These are phyloP conservation scores for Antennarius maculatus DNA, from an alignment of 2,797 vertebrate species.

Conservation along the genomic window DNA sequence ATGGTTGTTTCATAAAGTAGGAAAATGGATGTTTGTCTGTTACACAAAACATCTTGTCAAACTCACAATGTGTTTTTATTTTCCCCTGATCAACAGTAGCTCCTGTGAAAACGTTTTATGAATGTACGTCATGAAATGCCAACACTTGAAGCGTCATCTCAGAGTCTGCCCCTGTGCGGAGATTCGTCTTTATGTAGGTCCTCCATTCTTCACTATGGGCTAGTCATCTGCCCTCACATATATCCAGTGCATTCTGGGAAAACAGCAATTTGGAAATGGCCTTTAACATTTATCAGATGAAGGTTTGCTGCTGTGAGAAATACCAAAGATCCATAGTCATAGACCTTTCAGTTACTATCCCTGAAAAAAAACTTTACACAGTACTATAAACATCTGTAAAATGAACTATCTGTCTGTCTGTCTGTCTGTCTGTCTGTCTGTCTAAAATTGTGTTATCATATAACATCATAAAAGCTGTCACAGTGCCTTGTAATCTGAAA, in stretches of 20 bases:
- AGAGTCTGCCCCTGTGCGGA: slow-evolving; percentile 3
- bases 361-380: slow-evolving; percentile 27
- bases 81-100: neutral
- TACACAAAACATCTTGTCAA: neutral
- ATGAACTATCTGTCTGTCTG: neutral
- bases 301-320: slow-evolving; percentile 36
- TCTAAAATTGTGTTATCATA: no score
- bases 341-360: slow-evolving; percentile 25
- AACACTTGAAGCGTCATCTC: slow-evolving; percentile 9
- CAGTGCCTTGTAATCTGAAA: slow-evolving; percentile 40
- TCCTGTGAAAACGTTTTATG: slow-evolving; percentile 6
- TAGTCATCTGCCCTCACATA: slow-evolving; percentile 39
- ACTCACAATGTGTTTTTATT: no score
- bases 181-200: slow-evolving; percentile 28
- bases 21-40: neutral
- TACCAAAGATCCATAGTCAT: slow-evolving; percentile 28
- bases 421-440: no score
- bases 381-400: slow-evolving; percentile 11
- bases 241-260: slow-evolving; percentile 29
- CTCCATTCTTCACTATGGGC: slow-evolving; percentile 18
- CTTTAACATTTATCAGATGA: slow-evolving; percentile 54
- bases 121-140: slow-evolving; percentile 24
- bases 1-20: slow-evolving; percentile 4
- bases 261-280: slow-evolving; percentile 36
- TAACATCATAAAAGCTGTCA: no score